Base-by-base conservation (phyloP, 1,140 invertebrate genomes). In the Caenorhabditis inopinata region DNA sequence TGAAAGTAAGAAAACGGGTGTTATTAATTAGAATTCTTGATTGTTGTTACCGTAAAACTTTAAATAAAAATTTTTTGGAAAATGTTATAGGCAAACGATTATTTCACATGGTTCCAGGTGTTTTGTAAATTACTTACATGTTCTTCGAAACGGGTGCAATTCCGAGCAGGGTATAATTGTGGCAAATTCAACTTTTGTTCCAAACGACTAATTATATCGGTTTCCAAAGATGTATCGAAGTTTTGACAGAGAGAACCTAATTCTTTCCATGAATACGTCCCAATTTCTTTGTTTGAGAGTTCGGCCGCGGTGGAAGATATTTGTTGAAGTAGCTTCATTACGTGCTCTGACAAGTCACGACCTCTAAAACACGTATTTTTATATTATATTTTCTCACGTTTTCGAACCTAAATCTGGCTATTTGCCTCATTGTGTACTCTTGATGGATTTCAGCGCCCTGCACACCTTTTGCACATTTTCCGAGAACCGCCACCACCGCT, bases 111-210 rank as follows among this genome's bases (percentile, higher is more conserved):
- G n/a, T 11, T n/a, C 49, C n/a, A n/a, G n/a, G n/a, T n/a, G n/a
- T 32, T 32, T 29, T 1, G 14, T 29, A 58, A 14, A 9, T 32
- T n/a, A 68, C 47, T 76, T 35, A 76, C 75, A 76, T 76, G 75
- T 29, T 76, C 75, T 29, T 38, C 45, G 9, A 76, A 51, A 18
- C 46, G 47, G 12, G 75, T 51, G 42, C 75, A 76, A 38, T 76
- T 47, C 4, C 48, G 46, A 35, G 75, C 75, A 32, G 45, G 75
- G 25, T 51, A 51, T 47, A 5, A 7, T 27, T 16, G 25, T 11
- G 23, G 25, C 35, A 35, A 4, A n/a, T 49, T 51, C 18, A 48
- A 32, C 1, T 38, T 21, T 18, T 27, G 18, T 38, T 51, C 48
- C 4, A 76, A 9, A 38, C 11, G 12, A 1, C 38, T 32, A n/a